Base-by-base conservation (phyloP, 2,888 invertebrate species). In the Lutraria lutraria region DNA sequence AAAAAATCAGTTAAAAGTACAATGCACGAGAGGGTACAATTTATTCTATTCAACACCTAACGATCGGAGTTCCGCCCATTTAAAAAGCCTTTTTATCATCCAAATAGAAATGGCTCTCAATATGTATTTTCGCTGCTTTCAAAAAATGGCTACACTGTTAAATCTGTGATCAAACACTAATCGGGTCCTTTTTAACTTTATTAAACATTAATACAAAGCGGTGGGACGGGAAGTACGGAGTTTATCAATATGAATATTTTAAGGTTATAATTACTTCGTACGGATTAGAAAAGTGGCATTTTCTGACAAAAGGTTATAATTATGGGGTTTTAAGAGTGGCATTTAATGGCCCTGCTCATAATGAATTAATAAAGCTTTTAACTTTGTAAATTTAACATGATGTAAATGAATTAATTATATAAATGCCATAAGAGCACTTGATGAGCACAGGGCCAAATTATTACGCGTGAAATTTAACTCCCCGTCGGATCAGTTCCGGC, bases 131-230 rank as follows among this genome's bases (percentile, higher is more conserved):
- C 79, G 25, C 43, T 52, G 52, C 80, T 80, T 80, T 85, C 80
- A 85, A 60, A 76, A 83, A 84, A 83, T 79, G 60, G 80, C 80
- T 80, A 83, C 83, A 83, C n/a, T 83, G 43, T 79, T 84, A 76
- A 87, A 87, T 29, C 52, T 34, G 72, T 76, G 54, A 53, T 88
- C 83, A 88, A 83, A 88, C 31, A 80, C 56, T 29, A 83, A 52
- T 31, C n/a, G 52, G 76, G 88, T 52, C 82, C 80, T 60, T 85
- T 88, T 81, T 81, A 82, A 85, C 82, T 85, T 85, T 85, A 85
- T 85, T 85, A 88, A 88, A 88, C 85, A 84, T 60, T n/a, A 88
- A 88, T 88, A 88, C 72, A 88, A 88, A 56, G 52, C 54, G 15
- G 25, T 12, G 29, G 79, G 63, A 56, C 56, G 83, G 79, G 31